Percentiles rank a stretch among this genome's conserved stretches.
Conservation (phyloP, 2,888 invertebrate species). For the Apantesis nais region DNA sequence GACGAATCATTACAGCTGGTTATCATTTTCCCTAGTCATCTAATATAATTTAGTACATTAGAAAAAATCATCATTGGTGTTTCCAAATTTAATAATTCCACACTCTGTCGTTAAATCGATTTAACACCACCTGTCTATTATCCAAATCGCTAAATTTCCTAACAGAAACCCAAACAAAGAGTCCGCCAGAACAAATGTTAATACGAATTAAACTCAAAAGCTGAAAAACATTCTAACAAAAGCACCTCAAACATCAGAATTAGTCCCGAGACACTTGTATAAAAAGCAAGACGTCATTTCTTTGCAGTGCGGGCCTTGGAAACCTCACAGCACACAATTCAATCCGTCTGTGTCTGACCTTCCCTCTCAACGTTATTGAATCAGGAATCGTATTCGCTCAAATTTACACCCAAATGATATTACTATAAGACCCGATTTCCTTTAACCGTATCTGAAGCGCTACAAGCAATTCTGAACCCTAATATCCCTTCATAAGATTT, state of each 20-base stretch:
- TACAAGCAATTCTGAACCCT: conserved; percentile 42
- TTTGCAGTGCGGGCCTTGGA: conserved; percentile 33
- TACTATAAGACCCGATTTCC: conserved; percentile 54
- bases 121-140: neutral
- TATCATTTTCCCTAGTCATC: too few species aligned
- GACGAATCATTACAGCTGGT: too few species aligned
- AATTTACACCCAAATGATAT: conserved; percentile 50
- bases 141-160: neutral
- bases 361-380: conserved; percentile 56
- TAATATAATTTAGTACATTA: too few species aligned
- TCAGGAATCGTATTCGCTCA: conserved; percentile 42
- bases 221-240: conserved; percentile 29
- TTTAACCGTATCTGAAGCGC: conserved; percentile 19
- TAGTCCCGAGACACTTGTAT: conserved; percentile 39
- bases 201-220: conserved; percentile 29
- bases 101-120: neutral
- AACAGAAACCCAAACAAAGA: neutral
- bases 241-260: conserved; percentile 37
- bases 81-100: neutral
- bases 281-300: conserved; percentile 34
- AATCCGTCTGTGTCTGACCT: conserved; percentile 54
- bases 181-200: conserved; percentile 28
- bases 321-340: conserved; percentile 56
- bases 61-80: neutral
- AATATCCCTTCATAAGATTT: conserved; percentile 41